phyloP scores from a whole-genome alignment of 2,113 vertebrate genomes.

The Notarius lentiginosus region DNA sequence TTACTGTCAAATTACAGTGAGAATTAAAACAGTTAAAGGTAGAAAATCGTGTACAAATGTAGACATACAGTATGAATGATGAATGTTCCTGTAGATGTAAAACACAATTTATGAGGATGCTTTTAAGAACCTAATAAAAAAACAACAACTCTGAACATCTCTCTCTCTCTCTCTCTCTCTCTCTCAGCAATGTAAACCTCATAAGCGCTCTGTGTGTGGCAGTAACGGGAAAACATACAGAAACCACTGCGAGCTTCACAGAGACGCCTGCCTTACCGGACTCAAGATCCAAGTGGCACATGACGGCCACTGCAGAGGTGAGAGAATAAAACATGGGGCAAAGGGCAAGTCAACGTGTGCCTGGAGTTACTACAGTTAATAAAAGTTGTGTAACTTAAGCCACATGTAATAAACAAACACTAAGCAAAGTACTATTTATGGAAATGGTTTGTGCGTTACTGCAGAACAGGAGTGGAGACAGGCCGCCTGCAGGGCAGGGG shows the following conservation, averaged over 20 bases:
- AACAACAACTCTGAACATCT: background rate
- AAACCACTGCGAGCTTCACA: conserved; percentile 96
- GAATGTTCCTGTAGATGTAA: background rate
- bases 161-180: background rate
- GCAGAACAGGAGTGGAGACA: background rate
- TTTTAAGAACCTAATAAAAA: background rate
- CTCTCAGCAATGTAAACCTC: conserved; percentile 90
- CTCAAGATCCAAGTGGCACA: conserved; percentile 96
- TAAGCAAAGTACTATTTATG: no score
- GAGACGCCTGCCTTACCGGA: conserved; percentile 95
- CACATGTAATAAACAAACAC: background rate
- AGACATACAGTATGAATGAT: background rate
- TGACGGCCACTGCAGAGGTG: conserved; percentile 94
- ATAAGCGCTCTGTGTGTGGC: conserved; percentile 96
- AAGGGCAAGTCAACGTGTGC: background rate
- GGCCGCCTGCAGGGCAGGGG: background rate
- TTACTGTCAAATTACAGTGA: background rate
- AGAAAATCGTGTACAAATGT: background rate
- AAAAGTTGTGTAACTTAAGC: background rate
- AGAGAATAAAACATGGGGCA: background rate
- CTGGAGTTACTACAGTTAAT: background rate
- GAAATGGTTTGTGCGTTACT: background rate
- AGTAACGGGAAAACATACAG: conserved; percentile 96
- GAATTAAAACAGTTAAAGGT: background rate
- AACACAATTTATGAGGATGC: background rate